phyloP scores from a whole-genome alignment of 2,888 invertebrate species.

The Cerceris rybyensis region DNA sequence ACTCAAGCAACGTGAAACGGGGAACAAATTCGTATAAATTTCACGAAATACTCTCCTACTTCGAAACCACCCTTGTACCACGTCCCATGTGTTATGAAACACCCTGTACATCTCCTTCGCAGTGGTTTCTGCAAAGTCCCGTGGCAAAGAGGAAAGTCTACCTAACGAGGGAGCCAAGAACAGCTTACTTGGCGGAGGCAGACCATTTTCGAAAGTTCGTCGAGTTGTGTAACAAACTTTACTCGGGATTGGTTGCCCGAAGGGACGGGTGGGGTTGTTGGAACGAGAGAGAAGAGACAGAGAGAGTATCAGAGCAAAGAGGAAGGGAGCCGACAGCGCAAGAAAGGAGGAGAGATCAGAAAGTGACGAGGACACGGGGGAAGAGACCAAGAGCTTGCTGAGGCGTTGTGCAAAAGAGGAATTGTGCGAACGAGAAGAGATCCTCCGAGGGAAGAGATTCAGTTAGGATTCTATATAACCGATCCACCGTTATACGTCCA shows the following conservation, averaged over 20 bases:
- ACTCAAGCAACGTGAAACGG: no score
- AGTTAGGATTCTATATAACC: conserved; percentile 78
- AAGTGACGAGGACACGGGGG: conserved; percentile 28
- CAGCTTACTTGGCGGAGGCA: conserved; percentile 74
- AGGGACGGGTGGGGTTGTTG: conserved; percentile 75
- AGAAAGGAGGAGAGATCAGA: conserved; percentile 21
- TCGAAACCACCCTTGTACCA: no score
- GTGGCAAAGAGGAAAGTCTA: conserved; percentile 70
- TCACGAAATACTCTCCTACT: no score
- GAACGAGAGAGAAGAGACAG: conserved; percentile 49
- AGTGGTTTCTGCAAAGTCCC: conserved; percentile 67
- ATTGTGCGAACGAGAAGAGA: conserved; percentile 60
- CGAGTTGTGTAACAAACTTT: conserved; percentile 81
- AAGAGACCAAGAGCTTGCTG: conserved; percentile 32
- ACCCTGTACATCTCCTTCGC: conserved; percentile 46
- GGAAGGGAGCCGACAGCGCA: conserved; percentile 5
- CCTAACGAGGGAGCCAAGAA: conserved; percentile 73
- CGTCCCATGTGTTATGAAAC: conserved; percentile 9
- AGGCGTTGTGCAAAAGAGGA: conserved; percentile 26
- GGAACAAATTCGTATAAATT: no score
- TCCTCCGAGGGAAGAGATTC: conserved; percentile 75
- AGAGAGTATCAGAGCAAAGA: conserved; percentile 10
- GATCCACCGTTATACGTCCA: conserved; percentile 67
- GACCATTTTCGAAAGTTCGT: conserved; percentile 78
- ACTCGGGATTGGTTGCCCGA: conserved; percentile 80